These are phyloP conservation scores for Lapara coniferarum DNA, from an alignment of 2,888 invertebrate species.

Conservation along the genomic window DNA sequence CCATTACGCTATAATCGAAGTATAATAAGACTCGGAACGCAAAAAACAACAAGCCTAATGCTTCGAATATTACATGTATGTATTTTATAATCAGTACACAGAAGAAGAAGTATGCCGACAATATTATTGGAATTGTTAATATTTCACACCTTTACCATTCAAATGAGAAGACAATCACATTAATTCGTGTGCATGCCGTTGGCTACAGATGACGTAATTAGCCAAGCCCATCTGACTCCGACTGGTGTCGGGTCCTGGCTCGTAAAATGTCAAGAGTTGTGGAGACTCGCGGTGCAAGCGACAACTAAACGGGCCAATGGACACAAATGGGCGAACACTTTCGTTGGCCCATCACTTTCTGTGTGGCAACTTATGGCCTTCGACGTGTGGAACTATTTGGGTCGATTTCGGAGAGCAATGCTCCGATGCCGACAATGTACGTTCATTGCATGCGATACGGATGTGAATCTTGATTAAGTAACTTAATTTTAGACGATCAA, in stretches of 20 bases:
- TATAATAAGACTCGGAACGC: no score
- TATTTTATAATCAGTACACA: not conserved
- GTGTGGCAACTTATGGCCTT: constrained; percentile 45
- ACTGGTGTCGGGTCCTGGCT: constrained; percentile 5
- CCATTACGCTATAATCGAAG: not conserved
- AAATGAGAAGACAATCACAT: constrained; percentile 2
- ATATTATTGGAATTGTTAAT: no score
- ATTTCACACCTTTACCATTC: not conserved
- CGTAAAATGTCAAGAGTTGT: constrained; percentile 27
- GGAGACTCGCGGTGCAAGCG: constrained; percentile 20
- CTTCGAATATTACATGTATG: no score
- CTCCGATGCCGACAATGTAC: constrained; percentile 41
- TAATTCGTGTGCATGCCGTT: not conserved
- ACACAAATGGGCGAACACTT: constrained; percentile 53
- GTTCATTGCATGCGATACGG: constrained; percentile 39
- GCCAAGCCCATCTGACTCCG: constrained; percentile 22
- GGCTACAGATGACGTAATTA: constrained; percentile 18
- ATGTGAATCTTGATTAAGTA: constrained; percentile 25
- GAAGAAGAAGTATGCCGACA: not conserved
- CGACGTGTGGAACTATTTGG: constrained; percentile 40
- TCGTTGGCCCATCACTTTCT: constrained; percentile 57
- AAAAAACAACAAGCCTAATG: not conserved
- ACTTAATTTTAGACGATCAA: constrained; percentile 3
- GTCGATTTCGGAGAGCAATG: constrained; percentile 44
- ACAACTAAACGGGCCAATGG: constrained; percentile 18